These are phyloP conservation scores for Cotesia vestalis DNA, from an alignment of 1,140 invertebrate genomes.

Conservation along the genomic window DNA sequence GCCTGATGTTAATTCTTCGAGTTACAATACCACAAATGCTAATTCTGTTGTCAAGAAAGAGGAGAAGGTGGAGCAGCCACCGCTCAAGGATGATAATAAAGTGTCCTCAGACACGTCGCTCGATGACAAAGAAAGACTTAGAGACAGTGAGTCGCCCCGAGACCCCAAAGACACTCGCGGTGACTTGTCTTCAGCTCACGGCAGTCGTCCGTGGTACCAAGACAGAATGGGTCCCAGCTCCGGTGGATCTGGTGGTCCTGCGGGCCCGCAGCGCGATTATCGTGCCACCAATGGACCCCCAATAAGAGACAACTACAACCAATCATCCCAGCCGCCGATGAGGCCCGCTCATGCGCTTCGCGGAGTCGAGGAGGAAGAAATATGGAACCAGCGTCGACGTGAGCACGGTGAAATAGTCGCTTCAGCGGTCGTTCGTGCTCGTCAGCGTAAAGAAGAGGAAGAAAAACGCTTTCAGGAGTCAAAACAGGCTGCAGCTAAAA, in stretches of 20 bases:
- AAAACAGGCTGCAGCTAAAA: constrained; percentile 70
- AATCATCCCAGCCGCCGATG: constrained; percentile 41
- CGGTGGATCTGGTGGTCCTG: constrained; percentile 22
- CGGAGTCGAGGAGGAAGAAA: constrained; percentile 76
- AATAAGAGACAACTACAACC: constrained; percentile 43
- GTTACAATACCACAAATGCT: no score
- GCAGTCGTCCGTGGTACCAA: constrained; percentile 56
- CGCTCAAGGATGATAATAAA: constrained; percentile 32
- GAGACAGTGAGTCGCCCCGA: constrained; percentile 51
- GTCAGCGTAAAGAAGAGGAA: constrained; percentile 82
- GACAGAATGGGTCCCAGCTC: constrained; percentile 5
- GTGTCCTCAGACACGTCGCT: constrained; percentile 35
- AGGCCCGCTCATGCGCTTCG: constrained; percentile 54
- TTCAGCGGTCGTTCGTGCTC: constrained; percentile 77
- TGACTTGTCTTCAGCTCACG: constrained; percentile 34
- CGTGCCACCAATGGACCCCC: constrained; percentile 52
- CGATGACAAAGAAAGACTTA: constrained; percentile 53
- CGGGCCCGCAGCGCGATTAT: constrained; percentile 51
- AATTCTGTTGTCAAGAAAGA: constrained; percentile 28
- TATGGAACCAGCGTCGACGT: constrained; percentile 75
- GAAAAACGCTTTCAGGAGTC: constrained; percentile 77
- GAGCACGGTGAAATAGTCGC: constrained; percentile 76
- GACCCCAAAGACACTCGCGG: constrained; percentile 48
- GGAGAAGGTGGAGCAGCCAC: constrained; percentile 50
- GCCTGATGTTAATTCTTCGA: constrained; percentile 23